A percentile compares a stretch with the other conserved stretches of the same genome.
phyloP scores from a whole-genome alignment of 2,113 vertebrate genomes.

The Tyto alba region DNA sequence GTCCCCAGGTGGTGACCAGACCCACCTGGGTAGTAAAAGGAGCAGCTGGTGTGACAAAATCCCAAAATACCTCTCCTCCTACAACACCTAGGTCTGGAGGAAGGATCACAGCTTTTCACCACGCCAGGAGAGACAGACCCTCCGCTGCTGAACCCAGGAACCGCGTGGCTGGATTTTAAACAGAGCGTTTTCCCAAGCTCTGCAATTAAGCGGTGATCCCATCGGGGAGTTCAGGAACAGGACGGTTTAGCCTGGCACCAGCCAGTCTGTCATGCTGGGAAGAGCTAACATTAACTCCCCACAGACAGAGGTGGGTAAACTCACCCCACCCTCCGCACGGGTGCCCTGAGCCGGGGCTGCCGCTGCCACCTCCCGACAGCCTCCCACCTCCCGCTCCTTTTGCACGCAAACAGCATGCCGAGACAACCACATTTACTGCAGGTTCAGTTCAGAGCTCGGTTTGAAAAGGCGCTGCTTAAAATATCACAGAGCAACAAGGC shows the following conservation, averaged over 20 bases:
- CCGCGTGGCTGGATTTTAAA: not conserved
- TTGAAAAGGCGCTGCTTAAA: not conserved
- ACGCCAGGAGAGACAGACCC: not conserved
- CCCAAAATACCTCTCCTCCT: not conserved
- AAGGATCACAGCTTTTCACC: not conserved
- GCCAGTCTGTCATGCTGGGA: not conserved
- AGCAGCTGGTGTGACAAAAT: not conserved
- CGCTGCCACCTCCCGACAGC: fast-evolving
- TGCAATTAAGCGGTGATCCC: not conserved
- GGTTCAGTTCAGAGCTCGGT: not conserved
- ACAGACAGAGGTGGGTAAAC: not conserved
- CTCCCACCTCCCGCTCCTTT: not conserved
- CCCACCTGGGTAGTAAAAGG: not conserved
- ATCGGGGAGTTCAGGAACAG: not conserved
- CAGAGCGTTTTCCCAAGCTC: not conserved
- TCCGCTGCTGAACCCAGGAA: fast-evolving
- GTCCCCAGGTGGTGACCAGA: not conserved
- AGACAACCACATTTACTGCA: fast-evolving
- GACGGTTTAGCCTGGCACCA: not conserved
- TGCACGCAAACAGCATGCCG: not conserved
- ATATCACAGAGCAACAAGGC: fast-evolving
- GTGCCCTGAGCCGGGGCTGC: not conserved
- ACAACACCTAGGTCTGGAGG: not conserved
- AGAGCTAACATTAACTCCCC: not conserved
- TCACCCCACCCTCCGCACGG: not conserved